Percentiles rank a stretch among this genome's conserved stretches.
These are phyloP conservation scores for Willowsia nigromaculata DNA, from an alignment of 2,888 invertebrate genomes.

Conservation along the genomic window DNA sequence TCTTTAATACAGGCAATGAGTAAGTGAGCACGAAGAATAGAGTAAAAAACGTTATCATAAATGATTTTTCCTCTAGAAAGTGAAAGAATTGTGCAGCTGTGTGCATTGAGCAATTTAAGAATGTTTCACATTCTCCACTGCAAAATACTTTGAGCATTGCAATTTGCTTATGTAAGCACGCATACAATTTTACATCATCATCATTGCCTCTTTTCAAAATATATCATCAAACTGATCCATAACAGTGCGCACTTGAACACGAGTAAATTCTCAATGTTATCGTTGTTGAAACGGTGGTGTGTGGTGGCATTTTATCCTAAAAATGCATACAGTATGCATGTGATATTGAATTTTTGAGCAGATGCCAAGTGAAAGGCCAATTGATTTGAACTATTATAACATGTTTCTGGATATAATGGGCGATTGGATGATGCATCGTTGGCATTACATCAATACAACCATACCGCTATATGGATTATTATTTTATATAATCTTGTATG, in stretches of 20 bases:
- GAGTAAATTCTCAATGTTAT: slow-evolving; percentile 28
- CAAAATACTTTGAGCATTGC: background rate
- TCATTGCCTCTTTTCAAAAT: background rate
- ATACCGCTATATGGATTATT: too few relatives aligned
- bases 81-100: background rate
- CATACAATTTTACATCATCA: background rate
- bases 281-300: background rate
- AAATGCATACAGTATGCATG: background rate
- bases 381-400: slow-evolving; percentile 13
- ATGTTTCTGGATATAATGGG: slow-evolving; percentile 1
- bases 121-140: background rate
- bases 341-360: background rate
- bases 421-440: background rate
- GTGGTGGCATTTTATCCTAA: background rate
- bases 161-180: background rate
- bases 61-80: slow-evolving; percentile 23
- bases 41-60: slow-evolving; percentile 10
- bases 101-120: background rate
- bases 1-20: slow-evolving; percentile 3
- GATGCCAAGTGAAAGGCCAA: background rate
- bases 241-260: slow-evolving; percentile 22
- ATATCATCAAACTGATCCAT: slow-evolving; percentile 16
- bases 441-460: background rate
- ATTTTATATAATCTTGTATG: background rate
- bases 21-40: background rate